Evolutionary conservation across 1,140 invertebrate genomes (phyloP).

Genomic region (Pseudoatta argentina): DNA sequence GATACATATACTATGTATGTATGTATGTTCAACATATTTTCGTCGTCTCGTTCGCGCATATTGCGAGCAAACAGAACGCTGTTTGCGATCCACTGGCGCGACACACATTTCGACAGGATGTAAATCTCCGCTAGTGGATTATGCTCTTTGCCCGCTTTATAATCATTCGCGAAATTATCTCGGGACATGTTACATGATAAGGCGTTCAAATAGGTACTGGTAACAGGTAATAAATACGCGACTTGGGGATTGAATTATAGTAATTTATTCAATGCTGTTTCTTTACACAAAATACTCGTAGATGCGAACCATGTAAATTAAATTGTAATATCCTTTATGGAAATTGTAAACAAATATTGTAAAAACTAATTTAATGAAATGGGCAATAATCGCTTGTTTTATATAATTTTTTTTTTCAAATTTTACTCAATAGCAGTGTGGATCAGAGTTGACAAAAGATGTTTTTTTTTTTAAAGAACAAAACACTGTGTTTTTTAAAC

Average conservation of each 20-base stretch:
- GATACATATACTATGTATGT: not conserved
- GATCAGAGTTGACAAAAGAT: too few species aligned
- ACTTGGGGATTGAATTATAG: not conserved
- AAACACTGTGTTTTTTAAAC: too few species aligned
- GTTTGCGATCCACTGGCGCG: constrained; percentile 21
- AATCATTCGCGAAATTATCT: constrained; percentile 20
- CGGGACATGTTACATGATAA: not conserved
- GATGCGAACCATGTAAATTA: not conserved
- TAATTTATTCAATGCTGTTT: not conserved
- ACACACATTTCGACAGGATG: constrained; percentile 14
- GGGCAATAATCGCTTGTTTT: not conserved
- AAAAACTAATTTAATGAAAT: not conserved
- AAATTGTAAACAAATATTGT: not conserved
- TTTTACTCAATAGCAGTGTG: not conserved
- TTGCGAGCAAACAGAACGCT: not conserved
- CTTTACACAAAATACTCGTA: not conserved
- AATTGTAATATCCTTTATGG: not conserved
- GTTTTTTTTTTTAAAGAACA: too few species aligned
- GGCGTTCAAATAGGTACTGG: not conserved
- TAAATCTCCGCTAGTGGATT: constrained; percentile 32
- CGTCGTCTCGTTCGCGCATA: not conserved
- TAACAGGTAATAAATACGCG: not conserved
- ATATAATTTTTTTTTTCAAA: not conserved
- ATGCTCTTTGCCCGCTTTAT: constrained; percentile 13
- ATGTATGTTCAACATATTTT: not conserved